Base-by-base conservation (phyloP, 2,113 vertebrate species). In the Nanorana parkeri region DNA sequence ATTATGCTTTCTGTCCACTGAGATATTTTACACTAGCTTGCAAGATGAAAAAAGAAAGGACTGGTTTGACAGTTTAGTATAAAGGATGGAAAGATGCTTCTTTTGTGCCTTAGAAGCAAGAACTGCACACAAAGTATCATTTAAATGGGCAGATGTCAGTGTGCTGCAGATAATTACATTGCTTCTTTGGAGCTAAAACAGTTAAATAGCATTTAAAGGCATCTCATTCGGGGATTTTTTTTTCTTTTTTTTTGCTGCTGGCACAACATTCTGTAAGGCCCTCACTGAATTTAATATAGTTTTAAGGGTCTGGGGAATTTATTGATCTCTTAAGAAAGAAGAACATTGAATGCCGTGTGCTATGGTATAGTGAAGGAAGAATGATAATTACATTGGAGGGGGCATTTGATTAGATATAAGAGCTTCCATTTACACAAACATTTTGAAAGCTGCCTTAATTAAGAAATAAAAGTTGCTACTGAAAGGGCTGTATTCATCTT, bases 231-330 rank as follows among this genome's bases (percentile, higher is more conserved):
- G 51, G 77, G 65, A 68, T 68, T 79, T 36, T 78, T 78, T 78
- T 68, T 79, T 36, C 68, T 78, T 78, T 55, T 24, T 6, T 26
- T 71, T 80, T 61, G 78, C 78, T 32, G 61, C 13, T 36, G 78
- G 78, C 78, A 69, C 65, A 36, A 60, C 69, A 60, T 69, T 23
- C 51, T 68, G 61, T 80, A 69, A 68, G 67, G 78, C 78, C 78
- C 78, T 71, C 23, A 20, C 52, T 80, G 78, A 80, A 80, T 69
- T 68, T 80, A 80, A 80, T 80, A 80, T 80, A 69, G 78, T 69
- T 68, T 69, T 69, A 60, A 80, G 26, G 78, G 78, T 80, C 78
- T 80, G 67, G 78, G 66, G 78, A 80, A 80, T 80, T 80, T 80
- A 80, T 80, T 80, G 78, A 80, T 80, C 67, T 80, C 54, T 80